phyloP scores from a whole-genome alignment of 2,888 invertebrate species.

The Podotricha telesiphe region DNA sequence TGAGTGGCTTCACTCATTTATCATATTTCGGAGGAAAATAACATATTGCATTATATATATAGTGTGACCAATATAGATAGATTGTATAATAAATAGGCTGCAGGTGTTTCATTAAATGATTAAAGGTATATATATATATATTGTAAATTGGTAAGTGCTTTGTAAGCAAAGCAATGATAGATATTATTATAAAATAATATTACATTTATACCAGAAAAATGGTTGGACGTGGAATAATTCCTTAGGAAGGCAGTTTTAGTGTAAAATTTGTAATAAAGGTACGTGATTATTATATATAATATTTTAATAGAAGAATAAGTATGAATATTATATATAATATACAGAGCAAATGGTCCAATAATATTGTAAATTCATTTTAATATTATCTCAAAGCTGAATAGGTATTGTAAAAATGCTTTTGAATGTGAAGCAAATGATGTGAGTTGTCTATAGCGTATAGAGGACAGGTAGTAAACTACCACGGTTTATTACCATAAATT shows the following conservation, averaged over 20 bases:
- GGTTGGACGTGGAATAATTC: constrained; percentile 18
- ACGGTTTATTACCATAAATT: not conserved
- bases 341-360: constrained; percentile 48
- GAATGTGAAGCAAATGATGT: not conserved
- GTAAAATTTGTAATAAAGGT: constrained; percentile 17
- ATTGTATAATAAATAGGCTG: too few species aligned
- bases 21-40: too few species aligned
- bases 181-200: constrained; percentile 8
- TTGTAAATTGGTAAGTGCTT: not conserved
- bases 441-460: too few species aligned
- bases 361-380: constrained; percentile 42
- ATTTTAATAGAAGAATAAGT: constrained; percentile 20
- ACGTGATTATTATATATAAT: not conserved
- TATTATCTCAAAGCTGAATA: constrained; percentile 8
- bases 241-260: constrained; percentile 25
- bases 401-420: constrained; percentile 8
- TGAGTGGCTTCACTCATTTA: too few species aligned
- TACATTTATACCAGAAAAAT: constrained; percentile 4
- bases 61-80: too few species aligned
- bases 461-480: too few species aligned
- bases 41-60: too few species aligned
- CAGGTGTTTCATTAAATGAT: too few species aligned
- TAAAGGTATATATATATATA: too few species aligned
- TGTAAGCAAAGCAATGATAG: not conserved
- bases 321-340: constrained; percentile 14